Conservation (phyloP, 2,888 invertebrate species). For the Yponomeuta cagnagella region DNA sequence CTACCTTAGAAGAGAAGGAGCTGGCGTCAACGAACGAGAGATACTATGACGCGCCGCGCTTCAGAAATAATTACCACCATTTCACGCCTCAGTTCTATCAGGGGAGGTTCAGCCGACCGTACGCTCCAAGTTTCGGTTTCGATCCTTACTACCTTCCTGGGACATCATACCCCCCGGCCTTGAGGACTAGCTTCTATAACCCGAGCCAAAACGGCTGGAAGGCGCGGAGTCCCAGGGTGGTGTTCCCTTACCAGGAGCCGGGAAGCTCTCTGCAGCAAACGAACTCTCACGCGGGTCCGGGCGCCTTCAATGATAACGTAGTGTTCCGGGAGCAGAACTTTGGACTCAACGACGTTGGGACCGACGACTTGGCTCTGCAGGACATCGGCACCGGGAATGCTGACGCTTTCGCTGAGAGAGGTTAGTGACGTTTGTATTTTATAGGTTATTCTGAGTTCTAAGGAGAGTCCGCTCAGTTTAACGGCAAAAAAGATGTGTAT, state of each 20-base stretch:
- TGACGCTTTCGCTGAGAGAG: conserved; percentile 78
- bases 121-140: conserved; percentile 55
- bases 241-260: conserved; percentile 63
- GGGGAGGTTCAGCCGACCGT: conserved; percentile 51
- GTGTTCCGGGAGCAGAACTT: conserved; percentile 78
- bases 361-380: conserved; percentile 78
- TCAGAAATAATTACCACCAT: conserved; percentile 35
- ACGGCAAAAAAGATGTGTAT: no score
- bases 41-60: conserved; percentile 55
- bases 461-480: neutral
- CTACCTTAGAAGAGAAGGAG: conserved; percentile 26
- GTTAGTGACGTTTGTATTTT: conserved; percentile 56
- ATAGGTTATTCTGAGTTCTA: neutral
- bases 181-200: conserved; percentile 49
- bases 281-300: conserved; percentile 46
- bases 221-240: conserved; percentile 64
- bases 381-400: conserved; percentile 73
- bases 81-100: conserved; percentile 47
- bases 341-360: conserved; percentile 73
- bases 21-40: conserved; percentile 53
- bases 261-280: conserved; percentile 54
- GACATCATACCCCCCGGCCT: conserved; percentile 39
- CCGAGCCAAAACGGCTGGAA: conserved; percentile 52
- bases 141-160: conserved; percentile 41
- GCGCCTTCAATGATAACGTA: conserved; percentile 53